Evolutionary conservation across 2,797 vertebrate species (phyloP).

Genomic region (Rhinoraja longicauda): DNA sequence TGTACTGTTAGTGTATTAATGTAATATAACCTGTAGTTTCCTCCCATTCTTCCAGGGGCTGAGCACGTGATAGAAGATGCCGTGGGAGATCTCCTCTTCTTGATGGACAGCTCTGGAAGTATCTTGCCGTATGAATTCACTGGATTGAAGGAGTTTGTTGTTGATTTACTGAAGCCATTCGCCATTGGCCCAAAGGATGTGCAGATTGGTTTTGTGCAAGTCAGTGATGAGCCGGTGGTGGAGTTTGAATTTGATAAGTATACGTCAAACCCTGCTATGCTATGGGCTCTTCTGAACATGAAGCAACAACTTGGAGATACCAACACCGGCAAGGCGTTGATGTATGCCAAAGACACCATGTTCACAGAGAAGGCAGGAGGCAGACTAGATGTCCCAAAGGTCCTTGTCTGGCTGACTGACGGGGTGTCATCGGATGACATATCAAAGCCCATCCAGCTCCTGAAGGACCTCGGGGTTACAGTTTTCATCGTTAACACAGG

Average conservation of each 20-base stretch:
- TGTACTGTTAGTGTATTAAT: not conserved
- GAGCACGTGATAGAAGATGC: conserved; percentile 46
- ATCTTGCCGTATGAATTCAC: conserved; percentile 84
- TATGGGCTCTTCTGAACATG: conserved; percentile 60
- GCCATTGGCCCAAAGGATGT: conserved; percentile 72
- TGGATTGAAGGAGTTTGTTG: conserved; percentile 74
- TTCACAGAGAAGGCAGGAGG: conserved; percentile 59
- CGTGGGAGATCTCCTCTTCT: conserved; percentile 80
- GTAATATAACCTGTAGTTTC: not conserved
- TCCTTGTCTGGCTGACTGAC: conserved; percentile 90
- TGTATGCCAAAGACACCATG: conserved; percentile 61
- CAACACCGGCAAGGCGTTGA: conserved; percentile 78
- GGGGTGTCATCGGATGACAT: conserved; percentile 81
- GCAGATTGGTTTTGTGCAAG: conserved; percentile 76
- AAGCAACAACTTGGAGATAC: conserved; percentile 81
- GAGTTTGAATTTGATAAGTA: conserved; percentile 77
- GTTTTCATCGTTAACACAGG: conserved; percentile 87
- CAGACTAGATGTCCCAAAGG: conserved; percentile 71
- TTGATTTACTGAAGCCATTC: conserved; percentile 74
- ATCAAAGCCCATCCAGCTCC: conserved; percentile 67
- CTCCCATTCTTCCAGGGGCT: conserved; percentile 45
- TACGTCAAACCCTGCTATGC: conserved; percentile 51
- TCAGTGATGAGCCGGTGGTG: conserved; percentile 70
- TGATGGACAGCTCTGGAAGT: conserved; percentile 89
- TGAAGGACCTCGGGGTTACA: conserved; percentile 73